A percentile compares a stretch with the other conserved stretches of the same genome.
These are phyloP conservation scores for Patella pellucida DNA, from an alignment of 2,888 invertebrate species.

Conservation along the genomic window DNA sequence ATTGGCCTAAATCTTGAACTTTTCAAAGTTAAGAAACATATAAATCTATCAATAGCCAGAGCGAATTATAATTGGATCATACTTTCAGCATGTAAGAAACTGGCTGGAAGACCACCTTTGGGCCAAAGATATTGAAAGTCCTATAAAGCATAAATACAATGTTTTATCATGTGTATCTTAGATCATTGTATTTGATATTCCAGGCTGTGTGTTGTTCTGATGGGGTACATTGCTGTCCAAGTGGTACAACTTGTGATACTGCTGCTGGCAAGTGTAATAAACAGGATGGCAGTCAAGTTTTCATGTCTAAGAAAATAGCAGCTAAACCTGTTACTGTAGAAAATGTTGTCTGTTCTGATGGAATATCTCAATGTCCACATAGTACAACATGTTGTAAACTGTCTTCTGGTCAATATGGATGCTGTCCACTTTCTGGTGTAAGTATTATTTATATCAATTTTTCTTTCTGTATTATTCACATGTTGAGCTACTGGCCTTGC, in stretches of 20 bases:
- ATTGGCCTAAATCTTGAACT: too few relatives aligned
- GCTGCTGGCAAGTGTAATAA: conserved; percentile 38
- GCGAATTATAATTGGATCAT: too few relatives aligned
- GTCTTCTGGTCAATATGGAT: conserved; percentile 37
- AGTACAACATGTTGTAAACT: conserved; percentile 52
- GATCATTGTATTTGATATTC: neutral
- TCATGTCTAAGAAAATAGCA: conserved; percentile 35
- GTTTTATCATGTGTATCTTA: too few relatives aligned
- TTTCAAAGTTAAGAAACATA: too few relatives aligned
- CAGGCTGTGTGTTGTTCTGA: conserved; percentile 58
- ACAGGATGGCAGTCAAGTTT: conserved; percentile 21
- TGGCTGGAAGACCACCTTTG: too few relatives aligned
- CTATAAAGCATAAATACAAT: too few relatives aligned
- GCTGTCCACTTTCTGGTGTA: conserved; percentile 51
- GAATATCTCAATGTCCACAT: conserved; percentile 38
- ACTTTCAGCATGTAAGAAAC: too few relatives aligned
- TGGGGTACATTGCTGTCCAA: conserved; percentile 52
- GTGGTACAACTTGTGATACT: conserved; percentile 41
- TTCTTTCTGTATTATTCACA: too few relatives aligned
- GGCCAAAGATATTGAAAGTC: too few relatives aligned
- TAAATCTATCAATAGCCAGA: too few relatives aligned
- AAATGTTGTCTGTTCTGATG: conserved; percentile 43
- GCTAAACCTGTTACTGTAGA: conserved; percentile 13
- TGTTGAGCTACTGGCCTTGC: too few relatives aligned
- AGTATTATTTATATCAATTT: neutral